phyloP scores from a whole-genome alignment of 2,888 invertebrate species.

The Calliphora vomitoria region DNA sequence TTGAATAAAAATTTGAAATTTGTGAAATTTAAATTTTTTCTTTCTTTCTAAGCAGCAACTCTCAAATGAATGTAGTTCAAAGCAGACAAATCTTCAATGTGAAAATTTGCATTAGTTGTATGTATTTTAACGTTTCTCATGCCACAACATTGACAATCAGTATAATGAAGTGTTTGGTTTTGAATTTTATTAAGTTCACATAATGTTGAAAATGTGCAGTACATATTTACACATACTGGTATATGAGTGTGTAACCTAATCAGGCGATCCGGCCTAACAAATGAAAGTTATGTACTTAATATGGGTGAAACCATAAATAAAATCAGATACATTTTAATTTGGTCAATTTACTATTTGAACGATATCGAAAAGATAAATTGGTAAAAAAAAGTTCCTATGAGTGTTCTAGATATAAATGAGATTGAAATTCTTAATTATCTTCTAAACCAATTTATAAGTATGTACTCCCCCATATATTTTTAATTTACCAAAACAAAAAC shows the following conservation, averaged over 20 bases:
- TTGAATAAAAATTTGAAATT: too few species aligned
- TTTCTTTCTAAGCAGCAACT: too few species aligned
- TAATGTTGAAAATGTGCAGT: constrained; percentile 35
- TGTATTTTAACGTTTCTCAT: not conserved
- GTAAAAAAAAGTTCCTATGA: too few species aligned
- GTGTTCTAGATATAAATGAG: too few species aligned
- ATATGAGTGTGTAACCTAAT: constrained; percentile 52
- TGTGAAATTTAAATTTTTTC: too few species aligned
- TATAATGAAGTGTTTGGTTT: constrained; percentile 29
- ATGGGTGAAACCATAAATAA: constrained; percentile 26
- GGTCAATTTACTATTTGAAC: too few species aligned
- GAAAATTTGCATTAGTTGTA: not conserved
- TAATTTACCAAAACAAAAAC: not conserved
- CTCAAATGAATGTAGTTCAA: too few species aligned
- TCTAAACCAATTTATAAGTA: not conserved
- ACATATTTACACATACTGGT: not conserved
- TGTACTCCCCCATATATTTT: not conserved
- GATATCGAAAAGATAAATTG: too few species aligned
- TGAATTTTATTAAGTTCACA: constrained; percentile 50
- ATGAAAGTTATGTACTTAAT: constrained; percentile 4
- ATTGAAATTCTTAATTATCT: too few species aligned
- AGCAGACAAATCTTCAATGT: too few species aligned
- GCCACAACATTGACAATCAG: constrained; percentile 16
- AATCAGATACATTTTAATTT: not conserved
- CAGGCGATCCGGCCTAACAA: constrained; percentile 18